Evolutionary conservation across 2,888 invertebrate genomes (phyloP), one percentile per base, ranked within the genome.

Genomic region (Agrochola macilenta): DNA sequence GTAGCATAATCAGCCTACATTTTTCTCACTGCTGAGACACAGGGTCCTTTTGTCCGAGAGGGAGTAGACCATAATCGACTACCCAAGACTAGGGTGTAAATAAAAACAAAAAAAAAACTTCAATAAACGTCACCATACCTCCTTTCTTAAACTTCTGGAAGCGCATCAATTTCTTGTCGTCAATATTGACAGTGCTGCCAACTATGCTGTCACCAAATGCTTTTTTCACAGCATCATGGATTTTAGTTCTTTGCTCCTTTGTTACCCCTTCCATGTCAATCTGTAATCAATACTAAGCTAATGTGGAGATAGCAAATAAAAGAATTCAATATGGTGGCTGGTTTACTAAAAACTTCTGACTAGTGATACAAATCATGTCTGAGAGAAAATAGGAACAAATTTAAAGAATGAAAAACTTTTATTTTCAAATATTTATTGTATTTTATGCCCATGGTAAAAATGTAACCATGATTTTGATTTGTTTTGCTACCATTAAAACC

Each of bases 201-300:
- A 97, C 95, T 14, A 98, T 95, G 79, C 97, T 97, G 0, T 96
- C 95, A 11, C 97, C 97, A 91, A 97, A 98, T 0, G 97, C 95
- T 76, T 97, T 97, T 90, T 98, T 98, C 0, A 99, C 97, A 49
- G 98, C 97, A 81, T 97, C 97, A 91, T 99, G 99, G 69, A 99
- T 97, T 88, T 96, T 96, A 7, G 97, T 98, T 68, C 99, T 97
- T 65, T 98, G 96, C 49, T 98, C 98, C 91, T 99, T 99, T 49
- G 97, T 95, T 85, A 98, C 95, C 12, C 97, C 95, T 0, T 97
- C 98, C 2, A 98, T 98, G 85, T 98, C 97, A 80, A 98, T 95
- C 95, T 97, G 95, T 26, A 92, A 92, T 58, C 0, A 60, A 52
- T 52, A 64, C 5, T 26, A 17, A 30, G 30, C 57, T 57, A 12